Evolutionary conservation across 2,888 invertebrate species (phyloP), one percentile per base, ranked within the genome.

Genomic region (Tridacna crocea): DNA sequence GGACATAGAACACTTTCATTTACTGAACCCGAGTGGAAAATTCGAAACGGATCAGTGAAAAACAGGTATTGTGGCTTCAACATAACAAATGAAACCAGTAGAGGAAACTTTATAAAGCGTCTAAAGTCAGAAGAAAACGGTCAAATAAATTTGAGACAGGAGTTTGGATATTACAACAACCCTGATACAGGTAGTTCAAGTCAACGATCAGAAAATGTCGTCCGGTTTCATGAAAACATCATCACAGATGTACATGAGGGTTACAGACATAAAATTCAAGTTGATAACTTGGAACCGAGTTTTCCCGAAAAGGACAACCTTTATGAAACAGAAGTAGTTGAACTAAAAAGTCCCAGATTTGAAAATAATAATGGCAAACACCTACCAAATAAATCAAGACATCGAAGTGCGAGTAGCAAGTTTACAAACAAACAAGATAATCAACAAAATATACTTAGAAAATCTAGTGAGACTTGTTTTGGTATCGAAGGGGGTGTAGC

Each of bases 191-290:
- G 46, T 46, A 17, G 46, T 13, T 19, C n/a, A 68, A 46, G 19
- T 27, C 10, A 46, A 47, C 46, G 70, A 26, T 24, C 48, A 0
- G 70, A 70, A 51, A 70, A 70, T 51, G 70, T 70, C 10, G 70
- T 70, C 24, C 70, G 70, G n/a, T 70, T 70, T 51, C 70, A 70
- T 26, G 24, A 70, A 15, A 51, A 70, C n/a, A 8, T 70, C 6
- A 51, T 70, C n/a, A 70, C 70, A 12, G 70, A 51, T 19, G 51
- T 70, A 26, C 70, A 70, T 22, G 26, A 4, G 0, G 51, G 24
- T 22, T 70, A 22, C 36, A 46, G 24, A 24, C 24, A 70, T 51
- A 70, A 70, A n/a, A 70, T 70, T 24, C 70, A 70, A 22, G 70
- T 70, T 22, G 70, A 51, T n/a, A 51, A 48, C 11, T 10, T 70